These are phyloP conservation scores for Paradisaea rubra DNA, from an alignment of 2,113 vertebrate species.

Conservation along the genomic window DNA sequence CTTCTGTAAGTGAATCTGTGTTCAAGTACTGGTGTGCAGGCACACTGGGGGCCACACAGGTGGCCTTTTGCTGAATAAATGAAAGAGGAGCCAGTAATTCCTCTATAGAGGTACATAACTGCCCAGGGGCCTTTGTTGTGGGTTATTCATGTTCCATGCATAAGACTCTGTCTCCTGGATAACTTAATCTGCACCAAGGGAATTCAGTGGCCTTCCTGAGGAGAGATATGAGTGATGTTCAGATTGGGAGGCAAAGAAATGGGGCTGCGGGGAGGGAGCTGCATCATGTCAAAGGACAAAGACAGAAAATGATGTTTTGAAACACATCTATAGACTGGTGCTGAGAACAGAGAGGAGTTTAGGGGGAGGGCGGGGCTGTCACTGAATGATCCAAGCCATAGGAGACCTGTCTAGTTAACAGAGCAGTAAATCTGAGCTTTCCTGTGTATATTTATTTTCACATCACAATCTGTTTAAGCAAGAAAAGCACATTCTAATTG, in stretches of 20 bases:
- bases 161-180: neutral
- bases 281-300: neutral
- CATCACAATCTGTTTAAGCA: conserved; percentile 73
- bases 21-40: neutral
- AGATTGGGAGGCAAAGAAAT: neutral
- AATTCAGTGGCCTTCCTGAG: neutral
- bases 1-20: neutral
- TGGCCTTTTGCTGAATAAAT: neutral
- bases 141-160: neutral
- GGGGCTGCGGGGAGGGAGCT: neutral
- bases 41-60: neutral
- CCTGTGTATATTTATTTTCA: conserved; percentile 71
- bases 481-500: conserved; percentile 74
- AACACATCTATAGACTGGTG: neutral
- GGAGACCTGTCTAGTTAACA: conserved; percentile 69
- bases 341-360: neutral
- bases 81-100: neutral
- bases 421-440: conserved; percentile 53
- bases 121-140: neutral
- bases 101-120: neutral
- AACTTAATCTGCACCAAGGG: neutral
- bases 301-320: neutral
- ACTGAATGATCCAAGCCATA: conserved; percentile 59
- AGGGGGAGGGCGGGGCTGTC: neutral
- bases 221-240: neutral